Base-by-base conservation (phyloP, 2,113 vertebrate species). In the Macquaria australasica region DNA sequence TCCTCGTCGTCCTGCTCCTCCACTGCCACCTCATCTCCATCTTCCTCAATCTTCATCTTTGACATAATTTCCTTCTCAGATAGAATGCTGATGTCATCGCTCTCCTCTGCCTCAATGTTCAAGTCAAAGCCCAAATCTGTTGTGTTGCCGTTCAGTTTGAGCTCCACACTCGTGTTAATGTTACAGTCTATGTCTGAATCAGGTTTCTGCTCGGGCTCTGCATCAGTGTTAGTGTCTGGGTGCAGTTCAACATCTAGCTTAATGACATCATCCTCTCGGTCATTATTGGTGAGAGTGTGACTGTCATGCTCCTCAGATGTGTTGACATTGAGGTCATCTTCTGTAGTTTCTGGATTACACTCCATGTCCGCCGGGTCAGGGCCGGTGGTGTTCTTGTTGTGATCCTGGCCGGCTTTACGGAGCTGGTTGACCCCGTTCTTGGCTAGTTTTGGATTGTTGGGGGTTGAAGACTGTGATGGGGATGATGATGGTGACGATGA, bases 341-440 rank as follows among this genome's bases (percentile, higher is more conserved):
- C 70, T 60, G 93, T 91, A 41, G 94, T 67, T 71, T 94, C 89
- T 8, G 69, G 83, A n/a, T 84, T 85, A 18, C 64, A 87, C 0
- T 95, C 95, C 1, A 93, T 87, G 9, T 94, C 95, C 20, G 83
- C 87, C 0, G 48, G 77, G 0, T 95, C 95, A 1, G 94, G 87
- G 11, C 89, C 93, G 1, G 93, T 91, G 1, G 96, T 88, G 79
- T 99, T 99, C 92, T 95, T 98, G 94, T 99, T 99, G 87, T 96
- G 97, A 91, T 99, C 98, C 86, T 98, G 97, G 59, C 97, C 97
- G 0, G 98, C 98, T 93, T 99, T 98, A 48, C 98, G 97, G n/a
- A 99, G 96, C 95, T 98, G 97, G 93, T 99, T 99, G 79, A 96
- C 97, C 6, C 98, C 98, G 3, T 99, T 99, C 91, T 99, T 99